Evolutionary conservation across 2,797 vertebrate genomes (phyloP), one percentile per base, ranked within the genome.

Genomic region (Sebastes melanostomus): DNA sequence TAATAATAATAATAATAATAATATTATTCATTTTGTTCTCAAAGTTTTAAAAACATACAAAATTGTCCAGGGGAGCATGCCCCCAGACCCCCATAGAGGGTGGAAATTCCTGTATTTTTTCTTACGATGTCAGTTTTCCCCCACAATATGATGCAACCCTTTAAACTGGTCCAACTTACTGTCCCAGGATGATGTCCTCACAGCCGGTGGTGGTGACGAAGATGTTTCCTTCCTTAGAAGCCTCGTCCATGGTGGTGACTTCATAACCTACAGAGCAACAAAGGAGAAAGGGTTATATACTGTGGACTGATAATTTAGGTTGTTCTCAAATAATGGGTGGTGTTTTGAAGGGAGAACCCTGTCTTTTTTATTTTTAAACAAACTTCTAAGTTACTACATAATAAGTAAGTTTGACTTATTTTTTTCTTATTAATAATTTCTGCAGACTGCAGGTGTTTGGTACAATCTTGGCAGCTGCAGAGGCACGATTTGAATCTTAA

Each of bases 121-220:
- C 42, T 18, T 42, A 42, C 38, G 14, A 16, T 42, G 38, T 42
- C 38, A 50, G 46, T 50, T 50, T 50, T 50, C 16, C 16, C 18
- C 46, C 46, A 9, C 20, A 20, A n/a, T 52, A 52, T 52, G 18
- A 4, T 52, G 50, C 3, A 52, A n/a, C 14, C 50, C 8, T 52
- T 20, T n/a, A n/a, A n/a, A 9, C 9, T 29, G 13, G 25, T 58
- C 55, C 12, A 3, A 10, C 96, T 55, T 91, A 99, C 98, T 95
- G 96, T 91, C 97, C 98, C 81, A 97, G 66, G 79, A 99, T 95
- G 86, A 99, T 98, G 87, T 98, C 98, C 46, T 96, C 92, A 78
- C 98, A 99, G 91, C 98, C 98, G 0, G 98, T 99, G 85, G 98
- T 99, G 58, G 98, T 99, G 85, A 99, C 98, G 80, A 99, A 99